phyloP scores from a whole-genome alignment of 2,113 vertebrate genomes.

The Notechis scutatus region DNA sequence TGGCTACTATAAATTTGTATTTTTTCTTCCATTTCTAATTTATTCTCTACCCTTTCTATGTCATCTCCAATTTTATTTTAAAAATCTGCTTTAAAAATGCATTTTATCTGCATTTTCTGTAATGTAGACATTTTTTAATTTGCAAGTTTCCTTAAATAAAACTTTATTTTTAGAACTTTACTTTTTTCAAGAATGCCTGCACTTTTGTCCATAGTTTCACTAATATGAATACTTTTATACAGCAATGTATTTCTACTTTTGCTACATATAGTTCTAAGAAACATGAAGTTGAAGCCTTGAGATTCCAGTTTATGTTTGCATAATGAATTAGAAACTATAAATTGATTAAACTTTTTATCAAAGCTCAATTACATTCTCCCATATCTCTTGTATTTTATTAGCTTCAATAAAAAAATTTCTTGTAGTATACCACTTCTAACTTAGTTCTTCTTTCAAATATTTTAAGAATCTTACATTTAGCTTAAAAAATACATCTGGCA shows the following conservation, averaged over 20 bases:
- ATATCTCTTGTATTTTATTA: background rate
- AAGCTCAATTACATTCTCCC: background rate
- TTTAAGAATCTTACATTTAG: background rate
- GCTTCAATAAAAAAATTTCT: background rate
- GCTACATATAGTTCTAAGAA: background rate
- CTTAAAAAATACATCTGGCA: background rate
- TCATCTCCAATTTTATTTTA: background rate
- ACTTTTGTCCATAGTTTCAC: background rate
- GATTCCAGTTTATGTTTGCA: background rate
- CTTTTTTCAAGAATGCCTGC: background rate
- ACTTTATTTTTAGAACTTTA: background rate
- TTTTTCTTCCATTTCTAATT: background rate
- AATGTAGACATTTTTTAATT: background rate
- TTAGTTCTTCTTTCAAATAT: slow-evolving; percentile 1
- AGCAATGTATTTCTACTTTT: background rate
- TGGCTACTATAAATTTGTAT: background rate
- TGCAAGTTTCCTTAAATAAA: background rate
- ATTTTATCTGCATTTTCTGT: background rate
- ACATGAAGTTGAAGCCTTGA: background rate
- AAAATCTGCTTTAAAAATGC: background rate
- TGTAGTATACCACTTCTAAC: background rate
- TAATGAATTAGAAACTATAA: background rate
- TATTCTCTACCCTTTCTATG: background rate
- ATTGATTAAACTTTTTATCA: background rate
- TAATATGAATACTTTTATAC: background rate